These are phyloP conservation scores for Macquaria ambigua DNA, from an alignment of 2,113 vertebrate genomes.

Conservation along the genomic window DNA sequence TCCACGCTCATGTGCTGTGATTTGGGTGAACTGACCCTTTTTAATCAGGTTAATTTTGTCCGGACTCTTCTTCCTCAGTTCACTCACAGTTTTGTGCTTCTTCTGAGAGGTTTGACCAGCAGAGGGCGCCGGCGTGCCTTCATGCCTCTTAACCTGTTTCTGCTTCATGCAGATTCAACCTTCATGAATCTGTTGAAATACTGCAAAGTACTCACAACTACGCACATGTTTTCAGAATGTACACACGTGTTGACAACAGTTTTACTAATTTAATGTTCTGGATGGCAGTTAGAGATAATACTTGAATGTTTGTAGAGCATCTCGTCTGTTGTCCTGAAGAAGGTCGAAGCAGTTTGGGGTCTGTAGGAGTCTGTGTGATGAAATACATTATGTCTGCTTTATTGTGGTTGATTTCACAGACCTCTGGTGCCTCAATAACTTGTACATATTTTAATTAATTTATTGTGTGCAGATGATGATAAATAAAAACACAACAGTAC, in stretches of 20 bases:
- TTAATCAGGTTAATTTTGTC: no score
- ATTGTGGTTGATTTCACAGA: not conserved
- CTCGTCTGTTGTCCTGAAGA: not conserved
- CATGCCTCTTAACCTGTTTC: not conserved
- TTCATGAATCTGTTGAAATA: not conserved
- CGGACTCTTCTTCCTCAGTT: not conserved
- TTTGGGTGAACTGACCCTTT: no score
- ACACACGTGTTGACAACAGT: not conserved
- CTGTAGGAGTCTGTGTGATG: not conserved
- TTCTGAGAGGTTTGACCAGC: constrained; percentile 23
- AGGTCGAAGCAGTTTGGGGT: not conserved
- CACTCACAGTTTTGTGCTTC: not conserved
- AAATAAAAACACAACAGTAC: constrained; percentile 16
- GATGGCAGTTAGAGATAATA: not conserved
- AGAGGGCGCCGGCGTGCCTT: constrained; percentile 57
- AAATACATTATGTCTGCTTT: not conserved
- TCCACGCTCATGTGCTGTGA: no score
- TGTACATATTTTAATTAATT: constrained; percentile 58
- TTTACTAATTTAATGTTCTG: not conserved
- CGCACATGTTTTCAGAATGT: not conserved
- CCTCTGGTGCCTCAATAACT: constrained; percentile 16
- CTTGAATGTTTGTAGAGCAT: not conserved
- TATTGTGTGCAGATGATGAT: constrained; percentile 33
- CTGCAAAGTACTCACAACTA: not conserved
- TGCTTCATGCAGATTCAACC: not conserved